phyloP scores from a whole-genome alignment of 2,113 vertebrate species.

The Catharus minimus region DNA sequence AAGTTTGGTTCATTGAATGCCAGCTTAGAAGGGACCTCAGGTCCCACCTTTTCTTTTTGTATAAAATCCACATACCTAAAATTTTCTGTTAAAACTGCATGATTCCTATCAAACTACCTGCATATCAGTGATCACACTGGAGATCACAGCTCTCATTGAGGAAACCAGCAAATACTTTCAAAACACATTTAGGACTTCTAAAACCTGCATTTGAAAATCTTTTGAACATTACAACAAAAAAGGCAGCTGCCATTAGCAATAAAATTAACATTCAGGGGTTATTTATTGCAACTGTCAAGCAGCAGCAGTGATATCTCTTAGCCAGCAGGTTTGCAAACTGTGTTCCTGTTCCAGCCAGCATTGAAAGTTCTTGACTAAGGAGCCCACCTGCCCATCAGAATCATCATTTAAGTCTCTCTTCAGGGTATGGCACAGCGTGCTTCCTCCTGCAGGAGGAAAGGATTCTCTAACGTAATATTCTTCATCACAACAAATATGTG shows the following conservation, averaged over 20 bases:
- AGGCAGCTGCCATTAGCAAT: not conserved
- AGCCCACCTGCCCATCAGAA: slow-evolving; percentile 15
- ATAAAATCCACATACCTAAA: not conserved
- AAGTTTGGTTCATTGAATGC: not conserved
- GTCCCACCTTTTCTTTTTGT: not conserved
- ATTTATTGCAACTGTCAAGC: not conserved
- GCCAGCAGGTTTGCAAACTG: not conserved
- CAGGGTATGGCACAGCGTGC: not conserved
- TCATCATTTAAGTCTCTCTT: not conserved
- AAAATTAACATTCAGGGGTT: not conserved
- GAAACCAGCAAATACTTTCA: not conserved
- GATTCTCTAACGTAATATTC: not conserved
- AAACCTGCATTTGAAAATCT: not conserved
- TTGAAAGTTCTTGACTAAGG: slow-evolving; percentile 1
- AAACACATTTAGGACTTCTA: not conserved
- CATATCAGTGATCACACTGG: not conserved
- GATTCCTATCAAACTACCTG: not conserved
- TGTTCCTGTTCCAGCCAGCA: not conserved
- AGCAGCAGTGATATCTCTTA: not conserved
- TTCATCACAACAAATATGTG: slow-evolving; percentile 18
- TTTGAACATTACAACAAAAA: not conserved
- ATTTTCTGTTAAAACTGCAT: not conserved
- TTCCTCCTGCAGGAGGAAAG: slow-evolving; percentile 12
- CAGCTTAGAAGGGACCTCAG: not conserved
- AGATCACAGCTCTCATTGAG: not conserved